Evolutionary conservation across 30 jellyfish, hydroid and myxozoan genomes (phyloP).

Genomic region (Pseudorhiza aurosa): DNA sequence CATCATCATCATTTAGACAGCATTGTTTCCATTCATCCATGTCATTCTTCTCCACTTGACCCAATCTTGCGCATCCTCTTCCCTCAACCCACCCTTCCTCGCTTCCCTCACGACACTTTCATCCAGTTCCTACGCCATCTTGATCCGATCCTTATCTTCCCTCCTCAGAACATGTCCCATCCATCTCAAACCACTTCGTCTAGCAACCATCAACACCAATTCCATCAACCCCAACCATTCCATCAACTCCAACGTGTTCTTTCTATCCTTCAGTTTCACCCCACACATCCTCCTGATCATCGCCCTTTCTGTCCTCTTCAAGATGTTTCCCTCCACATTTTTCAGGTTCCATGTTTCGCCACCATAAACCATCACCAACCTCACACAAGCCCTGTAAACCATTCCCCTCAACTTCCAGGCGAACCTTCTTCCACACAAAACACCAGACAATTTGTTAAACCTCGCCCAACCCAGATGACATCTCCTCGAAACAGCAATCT

Average conservation of each 20-base stretch:
- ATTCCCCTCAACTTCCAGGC: constrained; percentile 1
- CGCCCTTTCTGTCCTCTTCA: constrained; percentile 21
- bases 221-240: constrained; percentile 19
- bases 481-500: constrained; percentile 15
- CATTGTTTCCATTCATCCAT: background rate
- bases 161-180: constrained; percentile 27
- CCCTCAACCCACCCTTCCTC: background rate
- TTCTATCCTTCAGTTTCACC: constrained; percentile 19
- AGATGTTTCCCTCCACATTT: background rate
- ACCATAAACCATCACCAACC: constrained; percentile 16
- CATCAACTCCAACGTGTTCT: constrained; percentile 12
- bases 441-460: constrained; percentile 5
- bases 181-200: constrained; percentile 10
- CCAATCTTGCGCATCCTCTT: constrained; percentile 5
- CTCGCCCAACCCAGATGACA: constrained; percentile 4
- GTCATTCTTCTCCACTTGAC: background rate
- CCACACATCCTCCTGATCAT: constrained; percentile 27
- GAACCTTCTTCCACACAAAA: constrained; percentile 7
- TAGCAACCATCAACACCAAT: background rate
- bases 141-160: background rate
- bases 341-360: constrained; percentile 31
- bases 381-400: constrained; percentile 15
- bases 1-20: background rate
- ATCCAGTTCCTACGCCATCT: background rate
- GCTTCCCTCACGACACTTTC: constrained; percentile 19